These are phyloP conservation scores for Progne subis DNA, from an alignment of 2,113 vertebrate species.

Conservation along the genomic window DNA sequence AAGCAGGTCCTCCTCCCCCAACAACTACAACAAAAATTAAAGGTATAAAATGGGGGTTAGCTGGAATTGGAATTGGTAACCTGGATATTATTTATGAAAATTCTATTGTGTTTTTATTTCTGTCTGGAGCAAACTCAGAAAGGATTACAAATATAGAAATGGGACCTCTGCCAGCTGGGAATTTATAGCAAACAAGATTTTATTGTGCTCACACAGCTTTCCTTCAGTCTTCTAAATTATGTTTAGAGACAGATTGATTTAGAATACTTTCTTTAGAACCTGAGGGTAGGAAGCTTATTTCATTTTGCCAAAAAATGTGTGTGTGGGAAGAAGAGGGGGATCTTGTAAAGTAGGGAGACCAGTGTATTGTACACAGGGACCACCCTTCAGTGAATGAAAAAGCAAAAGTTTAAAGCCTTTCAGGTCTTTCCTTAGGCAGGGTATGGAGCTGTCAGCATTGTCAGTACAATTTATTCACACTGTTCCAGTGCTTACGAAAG, in stretches of 20 bases:
- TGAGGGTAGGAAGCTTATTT: constrained; percentile 21
- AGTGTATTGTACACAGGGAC: not conserved
- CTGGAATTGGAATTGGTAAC: not conserved
- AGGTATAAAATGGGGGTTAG: not conserved
- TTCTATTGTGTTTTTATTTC: constrained; percentile 22
- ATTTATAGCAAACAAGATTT: constrained; percentile 30
- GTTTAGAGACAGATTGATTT: constrained; percentile 35
- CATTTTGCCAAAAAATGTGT: not conserved
- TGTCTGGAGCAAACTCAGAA: not conserved
- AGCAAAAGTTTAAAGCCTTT: constrained; percentile 34
- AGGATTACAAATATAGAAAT: not conserved
- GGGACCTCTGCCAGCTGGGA: not conserved
- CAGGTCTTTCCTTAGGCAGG: constrained; percentile 30
- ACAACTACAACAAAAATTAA: not conserved
- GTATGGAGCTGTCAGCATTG: constrained; percentile 43
- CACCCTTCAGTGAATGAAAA: constrained; percentile 29
- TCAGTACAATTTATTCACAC: constrained; percentile 65
- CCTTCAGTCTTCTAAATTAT: constrained; percentile 25
- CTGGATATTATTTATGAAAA: not conserved
- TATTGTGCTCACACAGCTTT: constrained; percentile 20
- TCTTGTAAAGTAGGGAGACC: not conserved
- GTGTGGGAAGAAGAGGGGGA: not conserved
- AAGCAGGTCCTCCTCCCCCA: not conserved
- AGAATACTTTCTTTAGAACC: constrained; percentile 17
- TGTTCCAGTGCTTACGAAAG: constrained; percentile 60